Conservation (phyloP, 53 echinoderm and acorn worm genomes). For the Arbacia lixula region DNA sequence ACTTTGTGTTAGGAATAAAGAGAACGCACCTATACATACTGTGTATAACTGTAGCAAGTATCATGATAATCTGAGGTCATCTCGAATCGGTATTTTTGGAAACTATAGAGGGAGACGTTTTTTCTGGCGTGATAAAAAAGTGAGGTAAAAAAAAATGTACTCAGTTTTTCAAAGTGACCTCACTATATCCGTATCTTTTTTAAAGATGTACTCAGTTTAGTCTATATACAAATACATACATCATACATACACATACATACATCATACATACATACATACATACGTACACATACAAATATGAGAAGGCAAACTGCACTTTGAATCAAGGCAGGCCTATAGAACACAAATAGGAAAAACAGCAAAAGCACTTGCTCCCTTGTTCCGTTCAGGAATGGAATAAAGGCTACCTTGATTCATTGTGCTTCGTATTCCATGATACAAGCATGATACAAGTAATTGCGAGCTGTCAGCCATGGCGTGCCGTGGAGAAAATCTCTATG, state of each 20-base stretch:
- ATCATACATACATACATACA: slow-evolving; percentile 4
- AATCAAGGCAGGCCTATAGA: too few species aligned
- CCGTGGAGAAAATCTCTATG: too few species aligned
- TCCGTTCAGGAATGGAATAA: too few species aligned
- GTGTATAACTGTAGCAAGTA: background rate
- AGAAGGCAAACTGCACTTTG: too few species aligned
- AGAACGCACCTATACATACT: background rate
- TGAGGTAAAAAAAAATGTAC: background rate
- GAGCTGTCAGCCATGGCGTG: too few species aligned
- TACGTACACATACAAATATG: background rate
- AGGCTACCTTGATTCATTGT: too few species aligned
- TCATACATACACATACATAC: too few species aligned
- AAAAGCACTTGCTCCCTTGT: too few species aligned
- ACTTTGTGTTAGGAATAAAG: background rate
- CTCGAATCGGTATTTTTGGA: background rate
- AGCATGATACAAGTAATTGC: too few species aligned
- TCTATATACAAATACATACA: background rate
- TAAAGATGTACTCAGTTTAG: background rate
- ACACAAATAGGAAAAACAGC: too few species aligned
- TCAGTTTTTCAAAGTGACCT: background rate
- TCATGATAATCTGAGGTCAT: background rate
- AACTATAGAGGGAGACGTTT: background rate
- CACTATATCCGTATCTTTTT: background rate
- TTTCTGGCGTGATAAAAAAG: background rate
- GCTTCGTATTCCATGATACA: too few species aligned